A percentile compares a stretch with the other conserved stretches of the same genome.
These are phyloP conservation scores for Rhynchopsitta pachyrhyncha DNA, from an alignment of 2,113 vertebrate genomes.

Conservation along the genomic window DNA sequence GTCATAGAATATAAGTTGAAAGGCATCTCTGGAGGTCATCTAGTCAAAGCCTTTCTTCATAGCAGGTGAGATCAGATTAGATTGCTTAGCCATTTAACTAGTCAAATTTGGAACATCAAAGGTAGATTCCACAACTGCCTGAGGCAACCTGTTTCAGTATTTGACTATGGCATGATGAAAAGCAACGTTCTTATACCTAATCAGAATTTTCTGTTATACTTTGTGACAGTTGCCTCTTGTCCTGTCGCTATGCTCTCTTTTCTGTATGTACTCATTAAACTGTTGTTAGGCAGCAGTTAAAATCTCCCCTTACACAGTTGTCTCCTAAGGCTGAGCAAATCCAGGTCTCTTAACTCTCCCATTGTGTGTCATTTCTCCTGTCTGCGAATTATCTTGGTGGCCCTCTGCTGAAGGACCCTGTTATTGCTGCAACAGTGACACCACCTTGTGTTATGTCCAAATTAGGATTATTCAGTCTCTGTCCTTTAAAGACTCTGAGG, in stretches of 20 bases:
- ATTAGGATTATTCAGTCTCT: neutral
- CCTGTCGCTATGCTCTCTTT: neutral
- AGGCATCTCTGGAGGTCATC: conserved; percentile 17
- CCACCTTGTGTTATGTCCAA: neutral
- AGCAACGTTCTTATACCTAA: neutral
- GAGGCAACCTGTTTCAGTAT: neutral
- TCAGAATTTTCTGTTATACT: neutral
- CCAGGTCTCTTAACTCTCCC: neutral
- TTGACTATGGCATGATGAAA: neutral
- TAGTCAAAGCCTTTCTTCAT: neutral
- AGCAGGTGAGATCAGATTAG: conserved; percentile 26
- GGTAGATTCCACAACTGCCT: neutral
- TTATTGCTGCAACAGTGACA: neutral
- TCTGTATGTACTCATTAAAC: neutral
- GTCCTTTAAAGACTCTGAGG: neutral
- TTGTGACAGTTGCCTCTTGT: neutral
- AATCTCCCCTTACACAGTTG: neutral
- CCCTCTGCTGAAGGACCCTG: neutral
- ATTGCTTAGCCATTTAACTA: neutral
- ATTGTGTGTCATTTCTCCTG: neutral
- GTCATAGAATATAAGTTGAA: neutral
- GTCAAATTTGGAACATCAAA: neutral
- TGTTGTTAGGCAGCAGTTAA: neutral
- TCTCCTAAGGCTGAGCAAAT: neutral
- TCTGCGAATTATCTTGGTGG: neutral